phyloP scores from a whole-genome alignment of 2,888 invertebrate species.

The Zaprionus obscuricornis region DNA sequence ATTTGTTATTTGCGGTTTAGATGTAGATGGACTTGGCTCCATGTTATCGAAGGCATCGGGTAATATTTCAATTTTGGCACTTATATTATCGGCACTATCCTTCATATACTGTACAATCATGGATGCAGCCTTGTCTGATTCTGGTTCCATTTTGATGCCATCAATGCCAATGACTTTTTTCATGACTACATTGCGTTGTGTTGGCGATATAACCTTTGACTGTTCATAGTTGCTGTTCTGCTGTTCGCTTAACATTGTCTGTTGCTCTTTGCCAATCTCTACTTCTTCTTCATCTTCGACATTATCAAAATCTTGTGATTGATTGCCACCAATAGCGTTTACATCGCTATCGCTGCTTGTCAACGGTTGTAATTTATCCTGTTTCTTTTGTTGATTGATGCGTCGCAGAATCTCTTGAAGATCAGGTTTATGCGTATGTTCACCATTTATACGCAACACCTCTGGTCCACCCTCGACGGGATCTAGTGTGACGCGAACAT shows the following conservation, averaged over 20 bases:
- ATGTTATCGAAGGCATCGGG: slow-evolving; percentile 36
- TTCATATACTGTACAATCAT: slow-evolving; percentile 67
- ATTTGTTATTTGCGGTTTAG: slow-evolving; percentile 60
- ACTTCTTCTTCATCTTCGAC: slow-evolving; percentile 20
- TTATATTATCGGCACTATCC: slow-evolving; percentile 64
- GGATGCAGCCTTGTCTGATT: slow-evolving; percentile 39
- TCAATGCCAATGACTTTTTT: slow-evolving; percentile 70
- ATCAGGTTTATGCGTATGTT: slow-evolving; percentile 66
- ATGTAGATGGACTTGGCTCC: slow-evolving; percentile 19
- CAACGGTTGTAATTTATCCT: slow-evolving; percentile 2
- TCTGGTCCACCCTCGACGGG: slow-evolving; percentile 53
- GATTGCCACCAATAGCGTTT: no score
- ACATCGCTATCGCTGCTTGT: neutral
- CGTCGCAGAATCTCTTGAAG: slow-evolving; percentile 58
- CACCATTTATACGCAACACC: slow-evolving; percentile 71
- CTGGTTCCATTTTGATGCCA: slow-evolving; percentile 66
- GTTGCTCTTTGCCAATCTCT: slow-evolving; percentile 15
- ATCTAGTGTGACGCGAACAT: slow-evolving; percentile 73
- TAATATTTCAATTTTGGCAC: slow-evolving; percentile 62
- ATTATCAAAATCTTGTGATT: slow-evolving; percentile 12
- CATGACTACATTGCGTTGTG: slow-evolving; percentile 40
- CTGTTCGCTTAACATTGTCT: slow-evolving; percentile 4
- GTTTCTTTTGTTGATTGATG: slow-evolving; percentile 49
- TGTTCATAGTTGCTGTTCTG: slow-evolving; percentile 39
- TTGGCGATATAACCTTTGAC: slow-evolving; percentile 6